Conservation (phyloP, 2,888 invertebrate genomes). For the Andrena hattorfiana region DNA sequence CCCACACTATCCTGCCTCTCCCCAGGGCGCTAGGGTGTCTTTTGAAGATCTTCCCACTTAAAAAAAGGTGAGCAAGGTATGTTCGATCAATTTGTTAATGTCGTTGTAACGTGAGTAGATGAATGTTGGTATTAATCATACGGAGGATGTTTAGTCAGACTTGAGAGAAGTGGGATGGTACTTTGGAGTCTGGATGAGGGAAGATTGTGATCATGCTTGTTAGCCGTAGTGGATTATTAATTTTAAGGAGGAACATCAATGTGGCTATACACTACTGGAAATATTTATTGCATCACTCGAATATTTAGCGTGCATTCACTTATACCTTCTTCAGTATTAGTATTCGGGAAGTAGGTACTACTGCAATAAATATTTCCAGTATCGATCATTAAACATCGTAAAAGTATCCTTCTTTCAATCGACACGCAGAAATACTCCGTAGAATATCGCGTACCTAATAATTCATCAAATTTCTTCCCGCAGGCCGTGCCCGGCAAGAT, state of each 20-base stretch:
- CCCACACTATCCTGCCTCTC: too few species aligned
- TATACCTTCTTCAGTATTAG: too few species aligned
- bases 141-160: neutral
- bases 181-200: neutral
- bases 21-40: too few species aligned
- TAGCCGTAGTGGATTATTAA: too few species aligned
- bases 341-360: too few species aligned
- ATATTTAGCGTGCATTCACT: too few species aligned
- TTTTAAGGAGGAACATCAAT: too few species aligned
- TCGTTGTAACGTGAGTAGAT: neutral
- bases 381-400: neutral
- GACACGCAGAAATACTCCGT: neutral
- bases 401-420: neutral
- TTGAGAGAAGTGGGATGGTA: neutral
- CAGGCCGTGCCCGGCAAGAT: neutral
- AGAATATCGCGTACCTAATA: neutral
- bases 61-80: neutral
- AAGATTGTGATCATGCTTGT: neutral
- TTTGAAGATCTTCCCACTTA: too few species aligned
- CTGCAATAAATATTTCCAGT: too few species aligned
- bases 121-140: neutral
- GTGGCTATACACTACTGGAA: too few species aligned
- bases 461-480: neutral
- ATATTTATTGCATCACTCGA: too few species aligned
- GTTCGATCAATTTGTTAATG: constrained; percentile 40